Base-by-base conservation (phyloP, 2,888 invertebrate species). In the Mythimna loreyi region DNA sequence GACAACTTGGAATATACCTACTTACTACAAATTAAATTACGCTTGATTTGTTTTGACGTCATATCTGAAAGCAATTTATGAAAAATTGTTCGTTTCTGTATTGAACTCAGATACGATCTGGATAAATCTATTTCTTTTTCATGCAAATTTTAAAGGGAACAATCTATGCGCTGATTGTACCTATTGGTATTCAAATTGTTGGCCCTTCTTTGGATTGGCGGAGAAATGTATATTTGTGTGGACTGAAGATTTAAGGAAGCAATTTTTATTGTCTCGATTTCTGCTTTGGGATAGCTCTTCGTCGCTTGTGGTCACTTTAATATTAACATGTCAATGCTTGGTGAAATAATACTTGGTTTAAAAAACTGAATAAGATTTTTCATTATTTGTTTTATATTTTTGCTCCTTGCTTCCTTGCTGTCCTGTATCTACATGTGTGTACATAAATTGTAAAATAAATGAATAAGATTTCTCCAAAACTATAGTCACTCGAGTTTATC, bases 171-270 rank as follows among this genome's bases (percentile, higher is more conserved):
- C 57, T 61, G 60, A 70, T 75, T 65, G 60, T 21, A n/a, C n/a
- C 52, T 67, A 66, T 72, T 79, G 61, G 61, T 59, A 75, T 69
- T 71, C 45, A 75, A 67, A 70, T 66, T 23, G 63, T 28, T 53
- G 23, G 40, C 23, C 45, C 61, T 61, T 72, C 50, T 59, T 57
- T 50, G 28, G 11, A 56, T 61, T 53, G 40, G 7, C 19, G 19
- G 16, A 36, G 49, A 63, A 56, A 56, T 55, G 13, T n/a, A 21
- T 52, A 19, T 43, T 60, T 57, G 11, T 40, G 19, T 63, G 19
- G 7, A 50, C 49, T 19, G 21, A 36, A 56, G 19, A 53, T 47
- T 63, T 40, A 23, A 21, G 21, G 68, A 52, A 13, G 43, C n/a
- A 23, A 57, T 52, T 40, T 53, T 58, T 58, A 19, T 47, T 55